Percentiles rank a stretch among this genome's conserved stretches.
Evolutionary conservation across 2,888 invertebrate species (phyloP).

Genomic region (Marronus borbonicus): DNA sequence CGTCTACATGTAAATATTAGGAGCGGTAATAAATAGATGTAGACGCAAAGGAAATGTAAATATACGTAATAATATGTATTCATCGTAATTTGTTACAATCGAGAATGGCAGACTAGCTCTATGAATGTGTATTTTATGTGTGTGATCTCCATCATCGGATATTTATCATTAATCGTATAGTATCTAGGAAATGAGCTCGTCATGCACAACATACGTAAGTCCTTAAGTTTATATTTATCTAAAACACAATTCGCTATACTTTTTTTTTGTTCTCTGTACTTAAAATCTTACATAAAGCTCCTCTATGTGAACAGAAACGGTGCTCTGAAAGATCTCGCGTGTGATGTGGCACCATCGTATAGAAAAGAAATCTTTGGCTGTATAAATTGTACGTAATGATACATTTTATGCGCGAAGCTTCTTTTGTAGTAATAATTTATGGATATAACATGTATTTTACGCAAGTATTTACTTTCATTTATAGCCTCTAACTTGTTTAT

Average conservation of each 20-base stretch:
- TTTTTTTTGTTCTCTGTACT: slow-evolving; percentile 52
- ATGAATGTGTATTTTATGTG: slow-evolving; percentile 45
- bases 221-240: slow-evolving; percentile 57
- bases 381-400: slow-evolving; percentile 61
- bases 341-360: slow-evolving; percentile 66
- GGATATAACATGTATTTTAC: slow-evolving; percentile 3
- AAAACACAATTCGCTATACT: slow-evolving; percentile 67
- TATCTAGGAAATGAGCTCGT: slow-evolving; percentile 64
- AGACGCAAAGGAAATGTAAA: slow-evolving; percentile 35
- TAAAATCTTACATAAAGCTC: slow-evolving; percentile 63
- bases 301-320: slow-evolving; percentile 64
- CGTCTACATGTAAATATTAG: slow-evolving; percentile 31
- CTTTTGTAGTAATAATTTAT: slow-evolving; percentile 5
- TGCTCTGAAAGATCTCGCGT: slow-evolving; percentile 65
- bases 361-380: slow-evolving; percentile 61
- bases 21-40: slow-evolving; percentile 39
- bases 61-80: slow-evolving; percentile 33
- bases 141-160: slow-evolving; percentile 55
- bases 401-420: slow-evolving; percentile 29
- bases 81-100: slow-evolving; percentile 39
- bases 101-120: slow-evolving; percentile 48
- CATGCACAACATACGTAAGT: slow-evolving; percentile 62
- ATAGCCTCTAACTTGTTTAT: slow-evolving; percentile 16
- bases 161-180: slow-evolving; percentile 47
- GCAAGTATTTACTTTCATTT: neutral